Conservation (phyloP, 2,888 invertebrate genomes). For the Sabatieria punctata region DNA sequence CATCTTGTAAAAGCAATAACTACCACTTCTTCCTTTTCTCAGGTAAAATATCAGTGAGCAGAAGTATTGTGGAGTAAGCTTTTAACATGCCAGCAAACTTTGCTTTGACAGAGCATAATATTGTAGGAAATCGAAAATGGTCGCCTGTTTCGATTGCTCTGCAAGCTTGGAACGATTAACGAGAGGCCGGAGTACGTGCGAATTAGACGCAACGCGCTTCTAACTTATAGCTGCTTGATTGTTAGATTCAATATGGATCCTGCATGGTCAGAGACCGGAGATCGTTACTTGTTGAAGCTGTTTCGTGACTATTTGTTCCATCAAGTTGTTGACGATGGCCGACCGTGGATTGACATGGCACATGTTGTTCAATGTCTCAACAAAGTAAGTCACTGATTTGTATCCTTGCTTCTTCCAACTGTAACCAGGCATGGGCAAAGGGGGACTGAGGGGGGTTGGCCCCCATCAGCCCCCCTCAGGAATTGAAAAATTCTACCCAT, state of each 20-base stretch:
- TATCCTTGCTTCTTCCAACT: background rate
- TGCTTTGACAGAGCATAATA: background rate
- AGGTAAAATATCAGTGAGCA: too few species aligned
- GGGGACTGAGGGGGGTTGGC: background rate
- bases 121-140: constrained; percentile 72
- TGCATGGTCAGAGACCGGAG: constrained; percentile 93
- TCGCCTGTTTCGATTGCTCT: constrained; percentile 67
- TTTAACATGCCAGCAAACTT: background rate
- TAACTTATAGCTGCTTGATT: background rate
- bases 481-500: background rate
- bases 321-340: constrained; percentile 67
- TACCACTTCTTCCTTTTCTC: too few species aligned
- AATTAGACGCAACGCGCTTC: background rate
- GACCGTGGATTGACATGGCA: constrained; percentile 89
- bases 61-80: too few species aligned
- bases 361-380: constrained; percentile 85
- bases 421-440: background rate
- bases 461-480: background rate
- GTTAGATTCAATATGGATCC: constrained; percentile 69
- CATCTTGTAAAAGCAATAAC: too few species aligned
- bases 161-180: constrained; percentile 80
- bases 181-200: constrained; percentile 70
- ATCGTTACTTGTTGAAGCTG: constrained; percentile 90
- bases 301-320: constrained; percentile 96
- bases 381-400: constrained; percentile 41